These are phyloP conservation scores for Ptyas mucosa DNA, from an alignment of 2,113 vertebrate genomes.

Conservation along the genomic window DNA sequence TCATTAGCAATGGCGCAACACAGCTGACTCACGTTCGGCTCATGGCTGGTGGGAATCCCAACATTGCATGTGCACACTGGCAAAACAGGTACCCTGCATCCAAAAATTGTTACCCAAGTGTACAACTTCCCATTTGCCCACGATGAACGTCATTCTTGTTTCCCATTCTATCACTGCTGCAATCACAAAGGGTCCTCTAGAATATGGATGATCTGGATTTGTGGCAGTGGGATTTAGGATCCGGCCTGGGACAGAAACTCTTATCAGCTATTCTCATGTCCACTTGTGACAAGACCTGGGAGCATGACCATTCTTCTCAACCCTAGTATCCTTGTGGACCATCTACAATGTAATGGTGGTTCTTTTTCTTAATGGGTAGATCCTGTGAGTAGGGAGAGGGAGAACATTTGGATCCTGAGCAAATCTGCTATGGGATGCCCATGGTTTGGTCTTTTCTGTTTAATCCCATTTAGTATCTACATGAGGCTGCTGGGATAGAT, in stretches of 20 bases:
- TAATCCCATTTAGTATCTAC: background rate
- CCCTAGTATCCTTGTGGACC: background rate
- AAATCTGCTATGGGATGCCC: background rate
- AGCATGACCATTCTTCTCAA: background rate
- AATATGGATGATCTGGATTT: background rate
- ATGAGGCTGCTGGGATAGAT: background rate
- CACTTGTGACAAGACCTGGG: background rate
- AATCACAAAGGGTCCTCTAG: background rate
- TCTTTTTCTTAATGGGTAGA: background rate
- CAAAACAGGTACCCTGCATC: background rate
- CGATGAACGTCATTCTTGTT: background rate
- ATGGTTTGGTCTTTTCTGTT: background rate
- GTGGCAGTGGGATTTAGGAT: background rate
- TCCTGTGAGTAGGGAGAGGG: background rate
- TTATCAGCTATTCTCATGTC: background rate
- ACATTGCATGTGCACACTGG: background rate
- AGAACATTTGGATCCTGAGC: background rate
- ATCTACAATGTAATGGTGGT: background rate
- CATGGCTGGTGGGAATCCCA: background rate
- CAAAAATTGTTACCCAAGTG: background rate
- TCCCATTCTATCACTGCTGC: background rate
- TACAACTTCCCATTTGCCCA: background rate
- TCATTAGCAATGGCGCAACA: background rate
- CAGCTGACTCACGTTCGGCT: background rate
- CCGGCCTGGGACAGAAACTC: background rate